Conservation (phyloP, 2,797 vertebrate species). For the Urocyon cinereoargenteus region DNA sequence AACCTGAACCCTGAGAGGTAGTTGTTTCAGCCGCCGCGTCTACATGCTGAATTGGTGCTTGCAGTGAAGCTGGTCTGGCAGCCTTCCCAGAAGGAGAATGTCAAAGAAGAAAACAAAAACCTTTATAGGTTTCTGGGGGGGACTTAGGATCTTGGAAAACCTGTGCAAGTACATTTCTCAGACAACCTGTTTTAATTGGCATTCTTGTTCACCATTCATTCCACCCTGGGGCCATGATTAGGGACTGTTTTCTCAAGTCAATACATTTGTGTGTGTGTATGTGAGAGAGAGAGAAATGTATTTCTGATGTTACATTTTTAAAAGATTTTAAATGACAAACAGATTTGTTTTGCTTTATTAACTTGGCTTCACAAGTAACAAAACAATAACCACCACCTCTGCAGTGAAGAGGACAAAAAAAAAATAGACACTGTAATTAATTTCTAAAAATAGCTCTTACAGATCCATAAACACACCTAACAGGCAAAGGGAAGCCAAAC, state of each 20-base stretch:
- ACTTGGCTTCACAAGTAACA: not conserved
- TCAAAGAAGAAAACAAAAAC: not conserved
- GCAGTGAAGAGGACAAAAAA: not conserved
- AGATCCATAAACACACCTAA: not conserved
- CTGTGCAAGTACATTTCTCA: not conserved
- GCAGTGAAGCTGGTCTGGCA: not conserved
- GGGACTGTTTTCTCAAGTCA: not conserved
- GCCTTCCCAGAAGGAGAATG: not conserved
- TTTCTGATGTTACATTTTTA: not conserved
- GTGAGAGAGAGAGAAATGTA: not conserved
- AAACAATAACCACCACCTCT: not conserved
- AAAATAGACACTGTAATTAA: not conserved
- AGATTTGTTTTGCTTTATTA: not conserved
- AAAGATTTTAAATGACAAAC: not conserved
- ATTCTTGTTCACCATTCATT: not conserved
- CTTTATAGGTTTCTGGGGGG: not conserved
- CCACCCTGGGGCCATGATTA: not conserved
- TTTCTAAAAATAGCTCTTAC: not conserved
- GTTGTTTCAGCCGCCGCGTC: accelerated
- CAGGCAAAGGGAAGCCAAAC: too few species aligned
- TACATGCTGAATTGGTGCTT: not conserved
- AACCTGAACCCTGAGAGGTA: too few species aligned
- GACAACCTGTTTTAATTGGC: too few species aligned
- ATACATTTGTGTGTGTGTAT: not conserved
- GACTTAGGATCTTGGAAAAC: not conserved